Conservation (phyloP, 1,140 invertebrate genomes). For the Harlomillsia oculata region DNA sequence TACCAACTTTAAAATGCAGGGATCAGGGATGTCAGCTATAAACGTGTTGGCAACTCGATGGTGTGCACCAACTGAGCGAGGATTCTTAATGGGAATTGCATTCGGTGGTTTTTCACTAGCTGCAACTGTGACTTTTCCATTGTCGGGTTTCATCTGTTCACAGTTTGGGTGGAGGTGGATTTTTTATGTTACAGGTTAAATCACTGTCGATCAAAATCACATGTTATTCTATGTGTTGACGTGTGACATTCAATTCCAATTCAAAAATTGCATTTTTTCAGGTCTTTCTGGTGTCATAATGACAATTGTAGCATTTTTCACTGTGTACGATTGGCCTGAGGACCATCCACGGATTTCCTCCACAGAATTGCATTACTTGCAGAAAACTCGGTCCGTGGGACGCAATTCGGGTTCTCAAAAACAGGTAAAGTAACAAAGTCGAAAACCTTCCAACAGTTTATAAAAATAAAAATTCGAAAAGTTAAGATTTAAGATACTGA, state of each 20-base stretch:
- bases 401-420: no score
- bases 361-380: slow-evolving; percentile 44
- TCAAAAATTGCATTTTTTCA: slow-evolving; percentile 8
- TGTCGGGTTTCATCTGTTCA: slow-evolving; percentile 41
- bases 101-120: slow-evolving; percentile 41
- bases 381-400: slow-evolving; percentile 13
- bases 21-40: slow-evolving; percentile 47
- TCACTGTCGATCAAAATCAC: not conserved
- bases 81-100: slow-evolving; percentile 38
- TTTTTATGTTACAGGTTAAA: slow-evolving; percentile 40
- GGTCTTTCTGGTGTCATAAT: slow-evolving; percentile 41
- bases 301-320: slow-evolving; percentile 41
- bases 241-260: not conserved
- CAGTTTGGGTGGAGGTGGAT: slow-evolving; percentile 43
- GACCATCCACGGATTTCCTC: slow-evolving; percentile 45
- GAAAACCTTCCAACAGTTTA: no score
- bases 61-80: slow-evolving; percentile 10
- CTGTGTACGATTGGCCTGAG: slow-evolving; percentile 44
- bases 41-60: slow-evolving; percentile 40
- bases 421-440: no score
- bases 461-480: no score
- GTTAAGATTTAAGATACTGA: no score
- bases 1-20: no score
- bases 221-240: not conserved
- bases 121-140: slow-evolving; percentile 40